Percentiles rank a stretch among this genome's conserved stretches.
Conservation (phyloP, 2,797 vertebrate genomes). For the Anolis apletophallus region DNA sequence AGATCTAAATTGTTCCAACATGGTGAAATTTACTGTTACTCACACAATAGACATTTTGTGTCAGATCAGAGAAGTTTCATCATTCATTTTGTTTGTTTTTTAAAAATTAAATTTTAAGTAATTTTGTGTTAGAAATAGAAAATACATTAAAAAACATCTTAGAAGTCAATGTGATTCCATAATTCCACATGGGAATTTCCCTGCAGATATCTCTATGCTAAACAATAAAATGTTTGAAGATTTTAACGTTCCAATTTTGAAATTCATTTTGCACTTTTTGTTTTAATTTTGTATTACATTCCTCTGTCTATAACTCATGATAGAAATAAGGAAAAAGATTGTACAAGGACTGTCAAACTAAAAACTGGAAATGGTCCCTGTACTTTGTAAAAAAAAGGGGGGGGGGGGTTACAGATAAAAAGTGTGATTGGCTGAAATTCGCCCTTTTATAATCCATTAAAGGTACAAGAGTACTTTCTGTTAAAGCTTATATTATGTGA, state of each 20-base stretch:
- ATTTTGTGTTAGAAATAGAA: background rate
- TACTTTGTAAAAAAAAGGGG: no score
- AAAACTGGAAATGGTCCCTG: no score
- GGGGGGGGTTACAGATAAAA: no score
- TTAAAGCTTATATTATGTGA: background rate
- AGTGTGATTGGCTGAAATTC: no score
- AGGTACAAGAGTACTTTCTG: no score
- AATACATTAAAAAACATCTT: background rate
- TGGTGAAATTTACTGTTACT: background rate
- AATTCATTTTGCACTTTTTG: background rate
- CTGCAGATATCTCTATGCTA: background rate
- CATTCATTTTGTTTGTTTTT: background rate
- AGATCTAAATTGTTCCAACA: background rate
- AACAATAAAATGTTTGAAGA: background rate
- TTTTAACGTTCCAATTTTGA: background rate
- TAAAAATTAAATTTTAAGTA: background rate
- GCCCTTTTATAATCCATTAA: no score
- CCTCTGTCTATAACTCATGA: background rate
- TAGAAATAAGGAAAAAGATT: background rate
- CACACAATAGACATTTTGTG: background rate
- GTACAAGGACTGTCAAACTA: no score
- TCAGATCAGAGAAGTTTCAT: no score
- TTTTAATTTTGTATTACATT: background rate
- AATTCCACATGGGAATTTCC: background rate
- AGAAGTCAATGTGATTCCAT: background rate